These are phyloP conservation scores for Epistrophella euchroma DNA, from an alignment of 2,888 invertebrate species.

Conservation along the genomic window DNA sequence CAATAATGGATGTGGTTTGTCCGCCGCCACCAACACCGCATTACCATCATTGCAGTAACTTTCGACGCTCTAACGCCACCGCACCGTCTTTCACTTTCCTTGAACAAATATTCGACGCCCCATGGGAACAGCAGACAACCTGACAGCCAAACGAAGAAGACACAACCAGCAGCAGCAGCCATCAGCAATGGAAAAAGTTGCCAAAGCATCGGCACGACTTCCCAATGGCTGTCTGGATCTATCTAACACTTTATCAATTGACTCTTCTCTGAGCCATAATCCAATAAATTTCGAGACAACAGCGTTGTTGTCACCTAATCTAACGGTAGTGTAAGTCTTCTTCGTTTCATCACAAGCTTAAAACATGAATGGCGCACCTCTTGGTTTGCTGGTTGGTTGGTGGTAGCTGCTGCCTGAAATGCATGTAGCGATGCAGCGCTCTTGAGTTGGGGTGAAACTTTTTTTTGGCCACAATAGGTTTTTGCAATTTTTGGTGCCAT, in stretches of 20 bases:
- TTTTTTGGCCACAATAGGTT: conserved; percentile 34
- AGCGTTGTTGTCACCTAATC: conserved; percentile 66
- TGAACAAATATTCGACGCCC: conserved; percentile 58
- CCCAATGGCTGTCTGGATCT: conserved; percentile 38
- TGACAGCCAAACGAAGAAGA: conserved; percentile 55
- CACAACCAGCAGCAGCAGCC: conserved; percentile 35
- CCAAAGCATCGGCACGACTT: conserved; percentile 48
- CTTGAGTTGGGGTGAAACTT: conserved; percentile 41
- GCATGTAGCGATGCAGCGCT: conserved; percentile 27
- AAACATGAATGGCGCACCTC: conserved; percentile 61
- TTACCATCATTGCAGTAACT: conserved; percentile 55
- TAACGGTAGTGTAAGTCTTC: conserved; percentile 34
- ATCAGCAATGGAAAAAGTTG: conserved; percentile 19
- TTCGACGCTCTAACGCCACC: conserved; percentile 43
- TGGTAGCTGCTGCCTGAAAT: neutral
- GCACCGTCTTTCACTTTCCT: conserved; percentile 72
- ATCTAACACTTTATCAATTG: conserved; percentile 71
- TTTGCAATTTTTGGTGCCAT: conserved; percentile 51
- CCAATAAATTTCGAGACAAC: conserved; percentile 69
- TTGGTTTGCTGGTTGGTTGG: neutral
- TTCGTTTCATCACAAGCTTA: conserved; percentile 1
- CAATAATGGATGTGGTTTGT: conserved; percentile 44
- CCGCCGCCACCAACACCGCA: conserved; percentile 14
- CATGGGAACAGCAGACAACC: conserved; percentile 49
- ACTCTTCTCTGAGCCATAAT: conserved; percentile 59